These are phyloP conservation scores for Cephalopholis sonnerati DNA, from an alignment of 2,113 vertebrate genomes.

Conservation along the genomic window DNA sequence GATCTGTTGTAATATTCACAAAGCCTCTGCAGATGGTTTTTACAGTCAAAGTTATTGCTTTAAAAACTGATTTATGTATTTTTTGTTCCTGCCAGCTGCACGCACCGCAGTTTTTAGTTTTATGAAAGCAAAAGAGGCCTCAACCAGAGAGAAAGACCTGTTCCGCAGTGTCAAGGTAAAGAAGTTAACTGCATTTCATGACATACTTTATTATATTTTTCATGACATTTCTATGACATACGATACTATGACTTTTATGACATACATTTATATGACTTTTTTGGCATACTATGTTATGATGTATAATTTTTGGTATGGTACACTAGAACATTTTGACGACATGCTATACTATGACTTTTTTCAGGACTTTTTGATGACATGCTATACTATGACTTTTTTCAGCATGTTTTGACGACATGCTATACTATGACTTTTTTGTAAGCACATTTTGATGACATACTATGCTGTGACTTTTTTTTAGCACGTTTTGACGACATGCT, in stretches of 20 bases:
- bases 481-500: too few species aligned
- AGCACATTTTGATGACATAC: too few species aligned
- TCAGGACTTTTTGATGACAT: too few species aligned
- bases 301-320: too few species aligned
- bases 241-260: background rate
- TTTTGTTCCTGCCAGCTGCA: constrained; percentile 85
- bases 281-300: background rate
- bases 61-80: background rate
- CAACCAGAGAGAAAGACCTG: constrained; percentile 92
- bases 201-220: too few species aligned
- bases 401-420: too few species aligned
- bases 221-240: background rate
- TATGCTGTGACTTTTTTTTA: too few species aligned
- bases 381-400: too few species aligned
- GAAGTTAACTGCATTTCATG: background rate
- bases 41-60: background rate
- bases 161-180: constrained; percentile 96
- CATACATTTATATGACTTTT: too few species aligned
- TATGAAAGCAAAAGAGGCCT: constrained; percentile 93
- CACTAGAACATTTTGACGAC: background rate
- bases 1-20: background rate
- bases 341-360: too few species aligned
- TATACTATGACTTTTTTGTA: too few species aligned
- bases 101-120: constrained; percentile 95
- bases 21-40: background rate